Percentiles rank a stretch among this genome's conserved stretches.
Conservation (phyloP, 2,797 vertebrate species). For the Emydoidea blandingii region DNA sequence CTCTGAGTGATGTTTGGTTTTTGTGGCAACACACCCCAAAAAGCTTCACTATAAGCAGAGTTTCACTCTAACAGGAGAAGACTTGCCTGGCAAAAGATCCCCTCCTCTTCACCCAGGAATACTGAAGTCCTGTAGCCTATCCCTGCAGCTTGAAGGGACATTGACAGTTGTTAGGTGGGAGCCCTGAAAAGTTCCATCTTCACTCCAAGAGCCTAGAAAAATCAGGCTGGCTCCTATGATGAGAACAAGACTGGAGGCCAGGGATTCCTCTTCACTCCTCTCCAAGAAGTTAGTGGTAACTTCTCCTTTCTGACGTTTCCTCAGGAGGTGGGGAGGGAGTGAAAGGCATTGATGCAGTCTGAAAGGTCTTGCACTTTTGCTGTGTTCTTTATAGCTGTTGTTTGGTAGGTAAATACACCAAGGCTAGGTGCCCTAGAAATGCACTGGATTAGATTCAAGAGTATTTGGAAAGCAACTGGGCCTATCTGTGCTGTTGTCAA, state of each 20-base stretch:
- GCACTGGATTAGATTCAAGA: rapidly evolving
- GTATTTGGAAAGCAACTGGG: neutral
- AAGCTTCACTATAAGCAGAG: neutral
- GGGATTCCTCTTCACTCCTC: neutral
- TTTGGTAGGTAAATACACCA: neutral
- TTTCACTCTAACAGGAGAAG: neutral
- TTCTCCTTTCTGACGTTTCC: rapidly evolving
- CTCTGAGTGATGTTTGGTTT: neutral
- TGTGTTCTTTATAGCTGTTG: neutral
- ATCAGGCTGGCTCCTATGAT: neutral
- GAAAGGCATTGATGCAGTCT: neutral
- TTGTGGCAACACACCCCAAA: neutral
- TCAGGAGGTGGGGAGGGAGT: neutral
- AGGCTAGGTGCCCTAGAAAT: neutral
- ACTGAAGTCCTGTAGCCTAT: neutral
- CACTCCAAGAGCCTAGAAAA: neutral
- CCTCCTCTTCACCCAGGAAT: neutral
- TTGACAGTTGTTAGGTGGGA: neutral
- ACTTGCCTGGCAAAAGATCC: neutral
- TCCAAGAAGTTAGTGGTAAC: neutral
- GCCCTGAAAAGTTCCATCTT: neutral
- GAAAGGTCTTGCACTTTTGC: neutral
- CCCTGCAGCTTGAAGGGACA: rapidly evolving
- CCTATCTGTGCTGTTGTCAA: neutral
- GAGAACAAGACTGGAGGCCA: neutral